Percentiles rank a stretch among this genome's conserved stretches.
phyloP scores from a whole-genome alignment of 2,797 vertebrate species.

The Liparis tanakae region DNA sequence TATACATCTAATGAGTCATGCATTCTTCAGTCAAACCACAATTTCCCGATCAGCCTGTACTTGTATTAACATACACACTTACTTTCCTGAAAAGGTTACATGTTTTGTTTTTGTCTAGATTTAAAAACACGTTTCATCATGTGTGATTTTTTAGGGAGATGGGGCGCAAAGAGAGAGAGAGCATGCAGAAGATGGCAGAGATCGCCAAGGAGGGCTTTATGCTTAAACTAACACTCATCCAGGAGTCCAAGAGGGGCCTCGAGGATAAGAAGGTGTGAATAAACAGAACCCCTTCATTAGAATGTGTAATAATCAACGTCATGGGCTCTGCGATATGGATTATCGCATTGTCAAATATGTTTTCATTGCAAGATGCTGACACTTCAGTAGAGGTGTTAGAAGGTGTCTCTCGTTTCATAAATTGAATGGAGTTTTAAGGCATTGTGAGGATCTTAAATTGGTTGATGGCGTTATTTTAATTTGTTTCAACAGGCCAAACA shows the following conservation, averaged over 20 bases:
- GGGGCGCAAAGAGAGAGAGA: constrained; percentile 88
- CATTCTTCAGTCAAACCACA: background rate
- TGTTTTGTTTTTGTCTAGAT: background rate
- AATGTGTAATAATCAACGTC: background rate
- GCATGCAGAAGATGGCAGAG: constrained; percentile 87
- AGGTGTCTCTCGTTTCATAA: background rate
- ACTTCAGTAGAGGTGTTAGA: background rate
- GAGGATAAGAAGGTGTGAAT: constrained; percentile 89
- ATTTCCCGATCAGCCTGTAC: background rate
- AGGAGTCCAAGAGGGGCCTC: constrained; percentile 86
- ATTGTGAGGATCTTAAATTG: background rate
- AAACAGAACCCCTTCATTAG: background rate
- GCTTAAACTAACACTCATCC: constrained; percentile 88
- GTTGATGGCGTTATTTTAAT: constrained; percentile 8
- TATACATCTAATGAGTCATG: background rate
- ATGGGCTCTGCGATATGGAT: background rate
- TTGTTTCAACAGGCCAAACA: constrained; percentile 80
- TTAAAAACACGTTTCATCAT: background rate
- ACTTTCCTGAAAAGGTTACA: background rate
- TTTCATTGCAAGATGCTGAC: background rate
- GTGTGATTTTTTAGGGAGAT: constrained; percentile 83
- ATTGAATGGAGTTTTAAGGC: background rate
- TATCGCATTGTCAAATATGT: background rate
- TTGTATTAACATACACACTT: background rate
- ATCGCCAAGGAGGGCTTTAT: constrained; percentile 91